phyloP scores from a whole-genome alignment of 2,888 invertebrate species.

The Eustalomyia histrio region DNA sequence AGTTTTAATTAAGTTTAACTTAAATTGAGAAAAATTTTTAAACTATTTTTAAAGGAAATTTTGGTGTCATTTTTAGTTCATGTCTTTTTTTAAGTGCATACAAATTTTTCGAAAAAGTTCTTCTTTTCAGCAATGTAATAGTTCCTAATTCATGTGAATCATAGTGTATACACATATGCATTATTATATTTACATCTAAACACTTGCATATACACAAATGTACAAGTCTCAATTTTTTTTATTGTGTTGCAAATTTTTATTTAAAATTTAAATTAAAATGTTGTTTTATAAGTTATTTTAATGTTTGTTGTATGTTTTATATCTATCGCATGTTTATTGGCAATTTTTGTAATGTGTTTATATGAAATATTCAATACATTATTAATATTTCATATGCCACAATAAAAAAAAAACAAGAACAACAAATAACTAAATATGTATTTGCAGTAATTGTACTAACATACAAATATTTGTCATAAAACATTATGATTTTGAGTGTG shows the following conservation, averaged over 20 bases:
- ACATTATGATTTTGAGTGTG: slow-evolving; percentile 23
- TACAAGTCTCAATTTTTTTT: not conserved
- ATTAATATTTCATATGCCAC: slow-evolving; percentile 46
- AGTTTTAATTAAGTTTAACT: too few species aligned
- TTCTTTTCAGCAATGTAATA: too few species aligned
- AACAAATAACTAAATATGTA: not conserved
- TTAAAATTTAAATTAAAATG: slow-evolving; percentile 46
- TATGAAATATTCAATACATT: slow-evolving; percentile 57
- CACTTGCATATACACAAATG: not conserved
- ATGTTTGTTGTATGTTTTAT: slow-evolving; percentile 11
- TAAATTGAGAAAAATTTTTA: too few species aligned
- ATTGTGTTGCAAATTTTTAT: not conserved
- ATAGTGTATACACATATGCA: too few species aligned
- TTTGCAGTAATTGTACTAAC: not conserved
- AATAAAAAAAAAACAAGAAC: slow-evolving; percentile 33
- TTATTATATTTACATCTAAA: too few species aligned
- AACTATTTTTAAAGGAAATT: too few species aligned
- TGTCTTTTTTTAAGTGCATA: too few species aligned
- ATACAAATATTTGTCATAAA: slow-evolving; percentile 21
- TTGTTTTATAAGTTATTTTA: slow-evolving; percentile 32
- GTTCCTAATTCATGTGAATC: too few species aligned
- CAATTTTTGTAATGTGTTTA: slow-evolving; percentile 55
- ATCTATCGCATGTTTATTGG: slow-evolving; percentile 55
- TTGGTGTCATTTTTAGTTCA: too few species aligned
- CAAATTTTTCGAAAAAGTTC: too few species aligned